A percentile compares a stretch with the other conserved stretches of the same genome.
These are phyloP conservation scores for Bombus huntii DNA, from an alignment of 1,140 invertebrate species.

Conservation along the genomic window DNA sequence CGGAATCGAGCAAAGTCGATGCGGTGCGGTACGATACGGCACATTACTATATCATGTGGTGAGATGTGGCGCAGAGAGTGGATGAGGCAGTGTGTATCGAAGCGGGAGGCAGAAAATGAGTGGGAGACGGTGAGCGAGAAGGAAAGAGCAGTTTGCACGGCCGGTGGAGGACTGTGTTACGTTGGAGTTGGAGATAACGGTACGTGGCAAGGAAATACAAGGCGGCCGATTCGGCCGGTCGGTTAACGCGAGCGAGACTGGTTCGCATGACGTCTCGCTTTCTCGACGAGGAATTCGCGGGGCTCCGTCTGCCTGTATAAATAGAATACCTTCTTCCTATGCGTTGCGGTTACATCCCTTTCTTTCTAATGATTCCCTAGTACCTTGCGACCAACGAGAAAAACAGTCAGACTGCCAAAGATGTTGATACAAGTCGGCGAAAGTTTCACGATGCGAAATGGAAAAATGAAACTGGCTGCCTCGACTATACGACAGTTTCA, in stretches of 20 bases:
- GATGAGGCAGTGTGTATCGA: background rate
- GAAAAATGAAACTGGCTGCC: background rate
- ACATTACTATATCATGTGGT: background rate
- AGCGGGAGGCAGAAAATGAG: background rate
- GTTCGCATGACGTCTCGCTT: slow-evolving; percentile 51
- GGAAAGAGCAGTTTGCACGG: background rate
- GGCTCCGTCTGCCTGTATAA: slow-evolving; percentile 43
- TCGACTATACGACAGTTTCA: background rate
- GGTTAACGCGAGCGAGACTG: slow-evolving; percentile 1
- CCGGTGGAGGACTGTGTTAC: background rate
- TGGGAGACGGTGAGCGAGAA: background rate
- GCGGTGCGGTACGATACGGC: background rate
- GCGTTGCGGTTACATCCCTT: background rate
- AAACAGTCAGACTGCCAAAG: background rate
- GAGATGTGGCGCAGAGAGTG: background rate
- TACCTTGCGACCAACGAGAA: background rate
- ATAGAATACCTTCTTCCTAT: slow-evolving; percentile 54
- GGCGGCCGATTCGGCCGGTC: slow-evolving; percentile 1
- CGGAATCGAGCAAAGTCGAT: background rate
- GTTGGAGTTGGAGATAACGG: slow-evolving; percentile 42
- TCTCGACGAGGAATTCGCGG: slow-evolving; percentile 55
- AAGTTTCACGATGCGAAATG: background rate
- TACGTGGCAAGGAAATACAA: slow-evolving; percentile 21
- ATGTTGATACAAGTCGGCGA: background rate
- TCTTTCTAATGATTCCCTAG: too few relatives aligned